Evolutionary conservation across 2,888 invertebrate genomes (phyloP), one percentile per base, ranked within the genome.

Genomic region (Eupithecia dodoneata): DNA sequence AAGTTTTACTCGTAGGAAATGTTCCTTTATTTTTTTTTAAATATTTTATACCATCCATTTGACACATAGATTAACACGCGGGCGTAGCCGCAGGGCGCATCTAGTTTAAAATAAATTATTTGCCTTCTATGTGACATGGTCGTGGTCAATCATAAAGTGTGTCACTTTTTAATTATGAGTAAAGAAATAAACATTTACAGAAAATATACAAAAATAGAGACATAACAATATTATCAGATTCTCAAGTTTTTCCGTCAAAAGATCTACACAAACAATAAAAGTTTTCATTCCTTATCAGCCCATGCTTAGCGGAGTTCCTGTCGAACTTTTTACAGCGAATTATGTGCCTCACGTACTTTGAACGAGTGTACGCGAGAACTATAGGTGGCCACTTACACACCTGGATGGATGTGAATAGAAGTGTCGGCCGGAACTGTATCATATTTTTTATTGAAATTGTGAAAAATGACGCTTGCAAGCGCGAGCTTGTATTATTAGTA

Each of bases 261-360:
- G 7, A 0, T 42, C 44, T 6, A n/a, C 41, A 55, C n/a, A 80
- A 80, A 79, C 84, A 85, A 84, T 88, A 87, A 87, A 88, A 87
- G 85, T 87, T 87, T 88, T 88, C 87, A 87, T 88, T 82, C 83
- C 75, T 78, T 75, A 83, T 86, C 82, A 83, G 77, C 83, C 82
- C 82, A 78, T 52, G 77, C 79, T 67, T 44, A 75, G 80, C 80
- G 79, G 80, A 83, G 67, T 41, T 67, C 15, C 67, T 15, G 6
- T n/a, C 77, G 79, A 78, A 79, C 79, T 81, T 82, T 81, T 79
- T 77, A 77, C 85, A 85, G 84, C 85, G 83, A 85, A 86, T 87
- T 89, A 90, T 89, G 88, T 88, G 85, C 85, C 85, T 88, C 88
- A 89, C 90, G 88, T 88, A 83, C 83, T 82, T 79, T 75, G 76